These are phyloP conservation scores for Euglossa dilemma DNA, from an alignment of 1,140 invertebrate species.

Conservation along the genomic window DNA sequence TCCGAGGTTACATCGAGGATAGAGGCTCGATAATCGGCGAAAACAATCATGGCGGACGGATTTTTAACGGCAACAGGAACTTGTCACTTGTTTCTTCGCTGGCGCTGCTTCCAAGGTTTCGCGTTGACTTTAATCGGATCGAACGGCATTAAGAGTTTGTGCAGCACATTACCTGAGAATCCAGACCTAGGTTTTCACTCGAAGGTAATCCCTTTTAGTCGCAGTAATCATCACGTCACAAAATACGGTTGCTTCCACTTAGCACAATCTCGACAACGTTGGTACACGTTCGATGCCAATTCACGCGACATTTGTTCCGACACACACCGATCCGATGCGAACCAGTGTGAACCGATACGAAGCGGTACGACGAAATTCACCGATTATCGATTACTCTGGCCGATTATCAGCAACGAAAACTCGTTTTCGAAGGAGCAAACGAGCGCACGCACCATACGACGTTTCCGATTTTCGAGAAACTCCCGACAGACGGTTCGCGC, in stretches of 20 bases:
- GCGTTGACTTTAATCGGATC: conserved; percentile 57
- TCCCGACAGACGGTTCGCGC: neutral
- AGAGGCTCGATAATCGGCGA: neutral
- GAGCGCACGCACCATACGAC: neutral
- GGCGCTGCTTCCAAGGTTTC: conserved; percentile 17
- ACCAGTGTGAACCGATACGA: too few relatives aligned
- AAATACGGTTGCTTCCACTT: conserved; percentile 38
- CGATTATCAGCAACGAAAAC: neutral
- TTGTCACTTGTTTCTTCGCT: conserved; percentile 30
- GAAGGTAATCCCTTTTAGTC: conserved; percentile 56
- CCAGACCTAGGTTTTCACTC: conserved; percentile 19
- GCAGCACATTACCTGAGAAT: conserved; percentile 51
- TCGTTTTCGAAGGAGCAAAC: neutral
- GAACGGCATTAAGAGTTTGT: conserved; percentile 37
- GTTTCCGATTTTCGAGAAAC: conserved; percentile 40
- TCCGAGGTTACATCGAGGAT: neutral
- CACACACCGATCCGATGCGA: neutral
- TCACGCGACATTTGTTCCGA: neutral
- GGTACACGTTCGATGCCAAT: neutral
- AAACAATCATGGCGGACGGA: neutral
- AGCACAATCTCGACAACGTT: conserved; percentile 1
- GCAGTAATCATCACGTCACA: conserved; percentile 54
- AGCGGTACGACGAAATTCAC: neutral
- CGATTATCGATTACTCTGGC: neutral
- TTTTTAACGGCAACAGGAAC: neutral